Evolutionary conservation across 1,140 invertebrate genomes (phyloP).

Genomic region (Drosophila ogumai): DNA sequence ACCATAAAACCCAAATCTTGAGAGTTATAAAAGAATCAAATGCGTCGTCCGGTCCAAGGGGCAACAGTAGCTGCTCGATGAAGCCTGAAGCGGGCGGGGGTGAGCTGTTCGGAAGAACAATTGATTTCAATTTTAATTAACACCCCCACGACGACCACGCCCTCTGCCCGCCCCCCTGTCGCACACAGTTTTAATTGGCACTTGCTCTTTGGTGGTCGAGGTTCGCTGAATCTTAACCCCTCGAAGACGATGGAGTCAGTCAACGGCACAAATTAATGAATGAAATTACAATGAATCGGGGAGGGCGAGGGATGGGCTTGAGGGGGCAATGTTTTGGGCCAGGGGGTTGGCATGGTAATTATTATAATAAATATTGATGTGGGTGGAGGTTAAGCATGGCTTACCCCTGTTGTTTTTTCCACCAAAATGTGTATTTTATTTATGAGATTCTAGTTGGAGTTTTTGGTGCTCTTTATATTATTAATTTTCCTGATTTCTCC

Average conservation of each 20-base stretch:
- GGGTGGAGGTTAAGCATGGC: slow-evolving; percentile 19
- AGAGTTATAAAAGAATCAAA: slow-evolving; percentile 12
- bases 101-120: slow-evolving; percentile 44
- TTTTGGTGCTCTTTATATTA: neutral
- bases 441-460: neutral
- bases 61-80: slow-evolving; percentile 12
- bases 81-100: slow-evolving; percentile 8
- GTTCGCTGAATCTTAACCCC: slow-evolving; percentile 67
- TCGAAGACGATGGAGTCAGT: slow-evolving; percentile 42
- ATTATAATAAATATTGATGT: slow-evolving; percentile 27
- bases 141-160: slow-evolving; percentile 50
- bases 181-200: slow-evolving; percentile 67
- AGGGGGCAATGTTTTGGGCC: slow-evolving; percentile 13
- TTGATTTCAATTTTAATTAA: slow-evolving; percentile 80
- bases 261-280: slow-evolving; percentile 77
- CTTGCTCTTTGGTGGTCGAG: slow-evolving; percentile 72
- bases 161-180: slow-evolving; percentile 5
- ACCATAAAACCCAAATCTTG: slow-evolving; percentile 31
- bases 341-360: slow-evolving; percentile 37
- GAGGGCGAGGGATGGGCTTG: neutral
- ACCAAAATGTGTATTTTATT: slow-evolving; percentile 5
- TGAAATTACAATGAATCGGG: slow-evolving; percentile 53
- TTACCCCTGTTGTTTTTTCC: slow-evolving; percentile 5
- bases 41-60: slow-evolving; percentile 4
- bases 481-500: neutral